A percentile compares a stretch with the other conserved stretches of the same genome.
phyloP scores from a whole-genome alignment of 2,113 vertebrate species.

The Pyrgilauda ruficollis region DNA sequence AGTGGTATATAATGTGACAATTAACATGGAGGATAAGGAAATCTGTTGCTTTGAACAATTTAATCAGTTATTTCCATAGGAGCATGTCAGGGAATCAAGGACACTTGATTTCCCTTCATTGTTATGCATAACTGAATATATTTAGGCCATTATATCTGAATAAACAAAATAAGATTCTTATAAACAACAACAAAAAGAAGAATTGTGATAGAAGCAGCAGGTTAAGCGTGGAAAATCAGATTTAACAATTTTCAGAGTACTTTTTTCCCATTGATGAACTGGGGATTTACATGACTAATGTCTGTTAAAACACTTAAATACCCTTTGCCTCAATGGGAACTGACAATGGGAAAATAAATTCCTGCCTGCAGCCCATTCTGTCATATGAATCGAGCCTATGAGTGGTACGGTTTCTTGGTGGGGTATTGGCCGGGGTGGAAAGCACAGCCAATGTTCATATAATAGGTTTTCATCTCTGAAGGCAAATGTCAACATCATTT shows the following conservation, averaged over 20 bases:
- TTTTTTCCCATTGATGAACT: conserved; percentile 1
- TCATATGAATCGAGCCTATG: not conserved
- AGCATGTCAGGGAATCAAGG: conserved; percentile 20
- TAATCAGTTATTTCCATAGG: conserved; percentile 31
- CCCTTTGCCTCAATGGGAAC: conserved; percentile 4
- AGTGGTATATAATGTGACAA: not conserved
- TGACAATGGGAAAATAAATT: conserved; percentile 23
- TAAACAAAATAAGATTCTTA: conserved; percentile 24
- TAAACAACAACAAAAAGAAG: not conserved
- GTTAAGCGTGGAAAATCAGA: conserved; percentile 40
- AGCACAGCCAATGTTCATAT: not conserved
- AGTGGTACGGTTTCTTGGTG: not conserved
- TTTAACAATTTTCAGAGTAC: conserved; percentile 15
- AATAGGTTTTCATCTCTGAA: conserved; percentile 39
- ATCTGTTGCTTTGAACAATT: not conserved
- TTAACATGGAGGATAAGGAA: conserved; percentile 33
- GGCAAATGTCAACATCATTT: conserved; percentile 45
- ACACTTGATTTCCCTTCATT: conserved; percentile 42
- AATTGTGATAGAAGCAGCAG: not conserved
- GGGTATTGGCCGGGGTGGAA: not conserved
- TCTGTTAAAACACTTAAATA: conserved; percentile 45
- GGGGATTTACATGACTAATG: conserved; percentile 40
- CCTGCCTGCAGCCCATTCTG: conserved; percentile 22
- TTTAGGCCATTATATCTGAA: conserved; percentile 25
- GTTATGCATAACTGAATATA: conserved; percentile 41